These are phyloP conservation scores for Drosophila albomicans DNA, from an alignment of 1,140 invertebrate species.

Conservation along the genomic window DNA sequence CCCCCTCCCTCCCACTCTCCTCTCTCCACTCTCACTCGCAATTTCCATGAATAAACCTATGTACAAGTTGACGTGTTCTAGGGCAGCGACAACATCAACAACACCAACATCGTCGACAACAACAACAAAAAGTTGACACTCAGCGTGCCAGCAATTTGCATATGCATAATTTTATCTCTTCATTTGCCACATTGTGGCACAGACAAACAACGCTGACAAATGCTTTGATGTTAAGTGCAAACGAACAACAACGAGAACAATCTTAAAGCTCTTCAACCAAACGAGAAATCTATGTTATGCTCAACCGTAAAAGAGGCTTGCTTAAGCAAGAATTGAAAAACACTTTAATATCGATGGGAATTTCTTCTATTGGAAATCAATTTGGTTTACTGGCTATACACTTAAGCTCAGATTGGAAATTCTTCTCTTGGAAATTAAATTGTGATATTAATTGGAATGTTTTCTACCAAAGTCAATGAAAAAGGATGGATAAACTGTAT, in stretches of 20 bases:
- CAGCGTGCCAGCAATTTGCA: slow-evolving; percentile 17
- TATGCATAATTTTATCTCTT: slow-evolving; percentile 17
- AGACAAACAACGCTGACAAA: slow-evolving; percentile 20
- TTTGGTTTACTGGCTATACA: too few species aligned
- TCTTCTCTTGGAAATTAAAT: too few species aligned
- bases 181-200: slow-evolving; percentile 19
- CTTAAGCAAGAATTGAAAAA: background rate
- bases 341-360: too few species aligned
- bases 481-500: too few species aligned
- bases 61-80: background rate
- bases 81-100: background rate
- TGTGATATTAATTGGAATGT: too few species aligned
- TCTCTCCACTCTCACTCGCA: background rate
- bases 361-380: too few species aligned
- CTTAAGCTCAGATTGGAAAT: too few species aligned
- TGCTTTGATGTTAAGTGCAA: slow-evolving; percentile 22
- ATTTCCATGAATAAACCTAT: slow-evolving; percentile 3
- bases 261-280: background rate
- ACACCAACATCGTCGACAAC: too few species aligned
- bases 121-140: slow-evolving; percentile 5
- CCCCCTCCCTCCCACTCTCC: too few species aligned
- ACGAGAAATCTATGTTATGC: background rate
- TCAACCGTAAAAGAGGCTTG: background rate
- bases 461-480: too few species aligned
- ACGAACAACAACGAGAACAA: slow-evolving; percentile 2